Conservation (phyloP, 2,113 vertebrate species). For the Etheostoma cragini region DNA sequence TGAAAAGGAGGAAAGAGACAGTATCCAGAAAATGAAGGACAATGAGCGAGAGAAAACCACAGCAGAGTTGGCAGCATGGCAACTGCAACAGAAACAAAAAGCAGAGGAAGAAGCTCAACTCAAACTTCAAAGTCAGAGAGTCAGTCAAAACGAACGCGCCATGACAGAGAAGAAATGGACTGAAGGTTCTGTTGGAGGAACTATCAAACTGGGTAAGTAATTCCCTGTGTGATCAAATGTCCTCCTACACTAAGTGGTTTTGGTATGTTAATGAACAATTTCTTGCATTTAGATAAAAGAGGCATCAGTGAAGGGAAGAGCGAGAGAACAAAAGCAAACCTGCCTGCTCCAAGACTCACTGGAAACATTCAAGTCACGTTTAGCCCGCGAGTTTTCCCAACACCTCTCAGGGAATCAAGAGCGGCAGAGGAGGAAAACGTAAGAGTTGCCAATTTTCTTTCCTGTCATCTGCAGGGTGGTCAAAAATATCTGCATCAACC, state of each 20-base stretch:
- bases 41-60: slow-evolving; percentile 84
- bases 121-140: slow-evolving; percentile 53
- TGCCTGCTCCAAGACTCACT: slow-evolving; percentile 86
- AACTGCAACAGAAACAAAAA: slow-evolving; percentile 74
- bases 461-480: background rate
- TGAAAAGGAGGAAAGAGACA: slow-evolving; percentile 88
- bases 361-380: slow-evolving; percentile 89
- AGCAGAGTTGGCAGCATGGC: slow-evolving; percentile 89
- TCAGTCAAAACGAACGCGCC: slow-evolving; percentile 37
- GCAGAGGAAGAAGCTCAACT: slow-evolving; percentile 68
- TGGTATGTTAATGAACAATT: background rate
- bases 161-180: slow-evolving; percentile 36
- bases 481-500: too few relatives aligned
- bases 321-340: slow-evolving; percentile 68
- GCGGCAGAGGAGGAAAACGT: slow-evolving; percentile 93
- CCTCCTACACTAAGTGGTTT: background rate
- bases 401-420: slow-evolving; percentile 91
- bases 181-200: slow-evolving; percentile 45
- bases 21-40: slow-evolving; percentile 90
- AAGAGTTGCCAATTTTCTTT: background rate
- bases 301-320: slow-evolving; percentile 26
- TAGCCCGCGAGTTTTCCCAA: slow-evolving; percentile 92
- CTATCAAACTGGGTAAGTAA: slow-evolving; percentile 48
- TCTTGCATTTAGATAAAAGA: slow-evolving; percentile 55
- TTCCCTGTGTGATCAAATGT: background rate